These are phyloP conservation scores for Pogonus chalceus DNA, from an alignment of 1,140 invertebrate genomes.

Conservation along the genomic window DNA sequence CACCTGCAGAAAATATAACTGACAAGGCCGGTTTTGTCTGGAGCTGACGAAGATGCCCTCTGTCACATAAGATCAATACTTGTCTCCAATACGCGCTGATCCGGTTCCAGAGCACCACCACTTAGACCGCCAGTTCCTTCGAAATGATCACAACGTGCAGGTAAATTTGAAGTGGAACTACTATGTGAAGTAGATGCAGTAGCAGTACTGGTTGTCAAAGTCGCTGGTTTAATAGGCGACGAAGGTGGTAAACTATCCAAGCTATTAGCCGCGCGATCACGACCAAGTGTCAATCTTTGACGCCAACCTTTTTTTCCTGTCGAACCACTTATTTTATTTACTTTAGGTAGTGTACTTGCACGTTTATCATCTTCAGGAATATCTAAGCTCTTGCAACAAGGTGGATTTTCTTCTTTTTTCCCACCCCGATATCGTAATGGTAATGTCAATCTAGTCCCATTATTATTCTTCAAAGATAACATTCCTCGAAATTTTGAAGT, in stretches of 20 bases:
- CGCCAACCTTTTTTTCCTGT: slow-evolving; percentile 27
- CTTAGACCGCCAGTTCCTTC: background rate
- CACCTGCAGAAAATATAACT: background rate
- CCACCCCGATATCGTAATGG: slow-evolving; percentile 1
- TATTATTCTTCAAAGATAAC: slow-evolving; percentile 22
- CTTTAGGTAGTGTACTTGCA: slow-evolving; percentile 30
- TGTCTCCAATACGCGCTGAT: background rate
- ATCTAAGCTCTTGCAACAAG: slow-evolving; percentile 26
- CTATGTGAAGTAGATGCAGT: background rate
- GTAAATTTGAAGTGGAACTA: background rate
- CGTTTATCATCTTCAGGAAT: slow-evolving; percentile 20
- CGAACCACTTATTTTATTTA: slow-evolving; percentile 18
- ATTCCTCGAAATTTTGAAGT: slow-evolving; percentile 18
- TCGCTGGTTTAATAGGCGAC: background rate
- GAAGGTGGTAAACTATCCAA: background rate
- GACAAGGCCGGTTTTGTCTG: background rate
- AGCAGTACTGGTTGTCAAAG: background rate
- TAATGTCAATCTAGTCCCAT: slow-evolving; percentile 9
- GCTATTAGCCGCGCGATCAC: background rate
- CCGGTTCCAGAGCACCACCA: background rate
- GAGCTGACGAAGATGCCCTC: background rate
- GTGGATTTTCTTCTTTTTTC: slow-evolving; percentile 8
- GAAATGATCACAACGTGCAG: background rate
- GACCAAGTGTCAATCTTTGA: slow-evolving; percentile 15
- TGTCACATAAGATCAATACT: slow-evolving; percentile 1